Conservation (phyloP, 2,113 vertebrate species). For the Pipa parva region DNA sequence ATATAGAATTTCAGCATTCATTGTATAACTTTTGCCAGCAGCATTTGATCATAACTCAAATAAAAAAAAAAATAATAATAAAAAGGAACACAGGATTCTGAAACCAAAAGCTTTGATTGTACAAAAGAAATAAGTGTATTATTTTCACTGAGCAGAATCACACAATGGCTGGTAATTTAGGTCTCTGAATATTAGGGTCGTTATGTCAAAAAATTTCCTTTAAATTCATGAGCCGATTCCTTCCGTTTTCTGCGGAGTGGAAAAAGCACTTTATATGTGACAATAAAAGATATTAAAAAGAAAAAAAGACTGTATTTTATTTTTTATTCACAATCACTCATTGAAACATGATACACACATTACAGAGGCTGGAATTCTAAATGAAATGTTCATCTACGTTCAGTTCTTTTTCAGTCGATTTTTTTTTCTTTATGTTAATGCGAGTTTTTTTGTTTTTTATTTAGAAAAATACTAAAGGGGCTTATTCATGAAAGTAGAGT, state of each 20-base stretch:
- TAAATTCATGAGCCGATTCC: constrained; percentile 30
- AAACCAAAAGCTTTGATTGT: constrained; percentile 35
- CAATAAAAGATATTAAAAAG: neutral
- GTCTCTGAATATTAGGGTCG: constrained; percentile 30
- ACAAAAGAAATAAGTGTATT: constrained; percentile 37
- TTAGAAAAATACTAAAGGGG: too few species aligned
- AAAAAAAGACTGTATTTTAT: neutral
- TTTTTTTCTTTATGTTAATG: too few species aligned
- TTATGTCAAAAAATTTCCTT: constrained; percentile 30
- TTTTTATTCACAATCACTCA: neutral
- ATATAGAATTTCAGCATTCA: constrained; percentile 1
- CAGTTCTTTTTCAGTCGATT: too few species aligned
- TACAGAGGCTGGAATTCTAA: too few species aligned
- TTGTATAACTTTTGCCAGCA: constrained; percentile 21
- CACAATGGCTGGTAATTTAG: constrained; percentile 34
- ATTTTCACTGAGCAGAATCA: constrained; percentile 18
- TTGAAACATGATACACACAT: too few species aligned
- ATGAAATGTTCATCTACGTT: too few species aligned
- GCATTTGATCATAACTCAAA: constrained; percentile 12
- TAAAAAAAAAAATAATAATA: constrained; percentile 1
- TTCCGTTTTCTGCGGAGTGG: constrained; percentile 13
- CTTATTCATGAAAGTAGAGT: too few species aligned
- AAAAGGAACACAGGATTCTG: constrained; percentile 8
- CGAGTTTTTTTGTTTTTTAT: too few species aligned
- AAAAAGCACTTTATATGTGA: neutral